A percentile compares a stretch with the other conserved stretches of the same genome.
Evolutionary conservation across 2,888 invertebrate genomes (phyloP).

Genomic region (Scaptomyza tumidula): DNA sequence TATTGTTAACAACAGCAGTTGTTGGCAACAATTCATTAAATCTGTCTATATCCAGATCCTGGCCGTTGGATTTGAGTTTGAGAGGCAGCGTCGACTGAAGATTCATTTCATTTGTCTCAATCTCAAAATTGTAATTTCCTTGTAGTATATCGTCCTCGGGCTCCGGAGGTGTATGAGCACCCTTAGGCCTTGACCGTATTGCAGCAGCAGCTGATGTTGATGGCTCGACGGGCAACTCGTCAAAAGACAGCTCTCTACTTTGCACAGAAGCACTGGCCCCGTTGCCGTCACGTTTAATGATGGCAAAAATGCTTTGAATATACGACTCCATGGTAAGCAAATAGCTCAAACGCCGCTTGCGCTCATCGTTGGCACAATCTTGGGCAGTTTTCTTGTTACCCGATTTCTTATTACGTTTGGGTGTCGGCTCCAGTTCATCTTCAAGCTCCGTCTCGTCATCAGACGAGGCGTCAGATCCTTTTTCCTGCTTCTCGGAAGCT

Average conservation of each 20-base stretch:
- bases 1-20: conserved; percentile 25
- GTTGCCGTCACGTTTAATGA: conserved; percentile 82
- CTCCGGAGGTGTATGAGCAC: conserved; percentile 64
- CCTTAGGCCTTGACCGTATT: conserved; percentile 48
- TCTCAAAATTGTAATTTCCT: conserved; percentile 47
- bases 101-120: conserved; percentile 44
- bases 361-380: conserved; percentile 81
- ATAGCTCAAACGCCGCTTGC: conserved; percentile 80
- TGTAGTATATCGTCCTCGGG: conserved; percentile 35
- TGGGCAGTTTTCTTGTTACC: conserved; percentile 75
- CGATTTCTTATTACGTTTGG: conserved; percentile 67
- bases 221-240: conserved; percentile 61
- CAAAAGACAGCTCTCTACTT: conserved; percentile 53
- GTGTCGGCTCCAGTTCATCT: conserved; percentile 56
- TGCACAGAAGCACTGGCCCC: conserved; percentile 26
- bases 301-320: conserved; percentile 82
- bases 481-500: conserved; percentile 48
- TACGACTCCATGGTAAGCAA: conserved; percentile 84
- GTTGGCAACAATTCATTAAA: conserved; percentile 41
- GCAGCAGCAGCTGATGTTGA: conserved; percentile 66
- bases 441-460: conserved; percentile 66
- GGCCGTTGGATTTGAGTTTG: conserved; percentile 50
- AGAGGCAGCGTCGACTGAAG: conserved; percentile 27
- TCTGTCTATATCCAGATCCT: conserved; percentile 14
- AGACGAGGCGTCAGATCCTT: conserved; percentile 56